Evolutionary conservation across 2,113 vertebrate species (phyloP).

Genomic region (Neotragus pygmaeus): DNA sequence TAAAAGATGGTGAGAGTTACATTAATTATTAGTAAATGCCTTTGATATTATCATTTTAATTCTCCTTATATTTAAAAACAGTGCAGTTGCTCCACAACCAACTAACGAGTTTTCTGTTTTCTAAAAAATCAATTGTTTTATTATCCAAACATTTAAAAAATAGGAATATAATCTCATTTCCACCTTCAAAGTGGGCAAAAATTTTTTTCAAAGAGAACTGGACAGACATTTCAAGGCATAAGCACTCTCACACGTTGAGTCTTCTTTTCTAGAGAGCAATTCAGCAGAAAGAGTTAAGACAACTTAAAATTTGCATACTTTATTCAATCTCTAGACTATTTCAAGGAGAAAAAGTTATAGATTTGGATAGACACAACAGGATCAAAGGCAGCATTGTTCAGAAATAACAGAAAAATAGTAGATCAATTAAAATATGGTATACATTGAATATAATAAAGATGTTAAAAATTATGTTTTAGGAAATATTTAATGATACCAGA

Average conservation of each 20-base stretch:
- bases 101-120: not conserved
- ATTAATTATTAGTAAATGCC: not conserved
- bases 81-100: not conserved
- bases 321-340: not conserved
- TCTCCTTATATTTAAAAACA: not conserved
- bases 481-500: not conserved
- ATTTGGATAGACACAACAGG: not conserved
- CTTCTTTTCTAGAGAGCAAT: not conserved
- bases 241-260: not conserved
- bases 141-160: not conserved
- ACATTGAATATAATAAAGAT: not conserved
- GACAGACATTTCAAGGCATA: not conserved
- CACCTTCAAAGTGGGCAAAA: slow-evolving; percentile 2
- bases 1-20: not conserved
- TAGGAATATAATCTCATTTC: not conserved
- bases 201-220: not conserved
- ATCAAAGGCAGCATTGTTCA: not conserved
- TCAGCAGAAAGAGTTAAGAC: not conserved
- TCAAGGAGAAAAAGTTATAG: not conserved
- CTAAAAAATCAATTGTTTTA: not conserved
- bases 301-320: not conserved
- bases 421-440: not conserved
- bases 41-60: not conserved
- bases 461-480: slow-evolving; percentile 10
- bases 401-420: not conserved